These are phyloP conservation scores for Leuctra nigra DNA, from an alignment of 2,888 invertebrate genomes.

Conservation along the genomic window DNA sequence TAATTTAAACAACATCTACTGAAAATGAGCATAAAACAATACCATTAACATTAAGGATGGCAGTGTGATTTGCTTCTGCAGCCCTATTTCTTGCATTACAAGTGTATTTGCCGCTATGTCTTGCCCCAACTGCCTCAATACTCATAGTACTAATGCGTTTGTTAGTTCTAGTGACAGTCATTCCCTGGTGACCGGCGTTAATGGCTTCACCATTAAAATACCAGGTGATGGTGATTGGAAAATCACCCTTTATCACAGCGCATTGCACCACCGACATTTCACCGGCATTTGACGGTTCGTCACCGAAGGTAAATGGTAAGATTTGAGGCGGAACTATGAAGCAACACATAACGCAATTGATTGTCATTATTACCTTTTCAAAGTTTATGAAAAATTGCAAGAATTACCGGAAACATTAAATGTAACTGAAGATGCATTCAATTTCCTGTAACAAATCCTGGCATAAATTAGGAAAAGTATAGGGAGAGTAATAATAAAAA, in stretches of 20 bases:
- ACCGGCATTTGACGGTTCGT: conserved; percentile 63
- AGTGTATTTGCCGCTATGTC: conserved; percentile 49
- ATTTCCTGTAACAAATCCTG: too few relatives aligned
- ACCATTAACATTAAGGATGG: conserved; percentile 23
- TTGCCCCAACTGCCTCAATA: conserved; percentile 47
- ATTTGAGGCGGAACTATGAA: conserved; percentile 63
- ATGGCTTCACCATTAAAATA: conserved; percentile 46
- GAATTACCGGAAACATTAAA: background rate
- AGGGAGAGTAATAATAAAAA: too few relatives aligned
- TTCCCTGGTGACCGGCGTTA: conserved; percentile 37
- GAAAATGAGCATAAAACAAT: too few relatives aligned
- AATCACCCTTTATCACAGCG: conserved; percentile 69
- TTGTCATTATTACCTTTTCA: background rate
- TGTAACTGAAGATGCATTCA: background rate
- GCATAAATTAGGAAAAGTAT: too few relatives aligned
- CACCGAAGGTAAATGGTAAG: conserved; percentile 49
- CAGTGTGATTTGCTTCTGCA: conserved; percentile 9
- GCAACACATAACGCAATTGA: background rate
- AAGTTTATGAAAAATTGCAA: too few relatives aligned
- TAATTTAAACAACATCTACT: too few relatives aligned
- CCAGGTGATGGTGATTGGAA: conserved; percentile 72
- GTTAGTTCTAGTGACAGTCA: conserved; percentile 49
- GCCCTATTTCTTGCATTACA: conserved; percentile 43
- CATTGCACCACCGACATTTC: conserved; percentile 69
- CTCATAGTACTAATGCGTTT: conserved; percentile 55